Percentiles rank a stretch among this genome's conserved stretches.
These are phyloP conservation scores for Parauchenoglanis punctatus DNA, from an alignment of 2,797 vertebrate species.

Conservation along the genomic window DNA sequence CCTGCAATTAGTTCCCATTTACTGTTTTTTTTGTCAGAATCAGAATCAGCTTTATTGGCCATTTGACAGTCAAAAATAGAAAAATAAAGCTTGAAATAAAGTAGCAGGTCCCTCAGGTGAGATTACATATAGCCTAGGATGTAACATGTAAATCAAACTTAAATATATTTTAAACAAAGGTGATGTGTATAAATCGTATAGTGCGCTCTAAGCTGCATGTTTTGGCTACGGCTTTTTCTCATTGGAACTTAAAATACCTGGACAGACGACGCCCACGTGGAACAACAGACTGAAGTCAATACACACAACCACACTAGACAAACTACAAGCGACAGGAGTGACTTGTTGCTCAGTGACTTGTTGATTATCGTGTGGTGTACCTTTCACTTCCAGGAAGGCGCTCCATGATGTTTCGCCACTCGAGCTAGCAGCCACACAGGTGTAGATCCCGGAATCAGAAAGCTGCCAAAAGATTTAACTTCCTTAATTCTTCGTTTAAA, in stretches of 20 bases:
- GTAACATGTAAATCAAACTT: not conserved
- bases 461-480: slow-evolving; percentile 72
- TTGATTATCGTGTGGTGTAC: slow-evolving; percentile 65
- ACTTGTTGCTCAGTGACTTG: not conserved
- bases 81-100: not conserved
- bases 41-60: no score
- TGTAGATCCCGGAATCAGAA: slow-evolving; percentile 95
- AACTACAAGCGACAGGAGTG: not conserved
- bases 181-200: not conserved
- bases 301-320: not conserved
- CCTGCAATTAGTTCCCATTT: not conserved
- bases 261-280: not conserved
- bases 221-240: not conserved
- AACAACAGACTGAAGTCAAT: not conserved
- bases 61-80: not conserved
- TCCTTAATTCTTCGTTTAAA: not conserved
- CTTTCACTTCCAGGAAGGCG: slow-evolving; percentile 93
- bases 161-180: not conserved
- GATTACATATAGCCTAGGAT: not conserved
- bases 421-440: slow-evolving; percentile 96
- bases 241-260: not conserved
- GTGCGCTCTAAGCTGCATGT: not conserved
- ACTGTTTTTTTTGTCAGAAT: not conserved
- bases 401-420: slow-evolving; percentile 98
- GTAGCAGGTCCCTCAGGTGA: not conserved